Conservation (phyloP, 2,797 vertebrate genomes). For the Champsocephalus gunnari region DNA sequence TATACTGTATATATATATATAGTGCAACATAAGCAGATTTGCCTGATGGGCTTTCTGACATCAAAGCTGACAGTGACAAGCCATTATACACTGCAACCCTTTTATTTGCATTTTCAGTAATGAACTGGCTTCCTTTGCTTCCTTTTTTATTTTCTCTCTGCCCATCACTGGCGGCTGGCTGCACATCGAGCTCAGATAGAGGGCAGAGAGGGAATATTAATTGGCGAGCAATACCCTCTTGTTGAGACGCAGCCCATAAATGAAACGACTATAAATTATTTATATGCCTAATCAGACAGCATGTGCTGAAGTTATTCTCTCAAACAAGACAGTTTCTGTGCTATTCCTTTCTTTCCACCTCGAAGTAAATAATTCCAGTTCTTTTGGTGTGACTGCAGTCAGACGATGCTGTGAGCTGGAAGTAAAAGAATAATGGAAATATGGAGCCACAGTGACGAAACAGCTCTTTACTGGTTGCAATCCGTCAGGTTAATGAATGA, state of each 20-base stretch:
- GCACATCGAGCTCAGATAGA: constrained; percentile 69
- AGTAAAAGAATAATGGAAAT: constrained; percentile 67
- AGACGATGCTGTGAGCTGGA: constrained; percentile 53
- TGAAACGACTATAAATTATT: constrained; percentile 81
- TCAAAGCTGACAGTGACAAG: constrained; percentile 75
- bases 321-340: constrained; percentile 75
- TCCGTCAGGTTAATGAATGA: constrained; percentile 66
- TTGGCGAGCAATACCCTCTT: constrained; percentile 78
- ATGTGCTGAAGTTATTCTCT: constrained; percentile 68
- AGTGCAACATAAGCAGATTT: constrained; percentile 40
- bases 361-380: constrained; percentile 65
- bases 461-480: constrained; percentile 71
- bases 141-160: constrained; percentile 44
- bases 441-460: constrained; percentile 66
- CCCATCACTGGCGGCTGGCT: constrained; percentile 61
- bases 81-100: constrained; percentile 65
- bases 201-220: constrained; percentile 83
- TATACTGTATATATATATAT: background rate
- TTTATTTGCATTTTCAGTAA: constrained; percentile 83
- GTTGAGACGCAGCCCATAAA: constrained; percentile 72
- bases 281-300: constrained; percentile 79
- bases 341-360: constrained; percentile 40
- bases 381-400: constrained; percentile 58
- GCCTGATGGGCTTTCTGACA: constrained; percentile 65
- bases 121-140: constrained; percentile 59